Evolutionary conservation across 2,888 invertebrate species (phyloP).

Genomic region (Hirtodrosophila trivittata): DNA sequence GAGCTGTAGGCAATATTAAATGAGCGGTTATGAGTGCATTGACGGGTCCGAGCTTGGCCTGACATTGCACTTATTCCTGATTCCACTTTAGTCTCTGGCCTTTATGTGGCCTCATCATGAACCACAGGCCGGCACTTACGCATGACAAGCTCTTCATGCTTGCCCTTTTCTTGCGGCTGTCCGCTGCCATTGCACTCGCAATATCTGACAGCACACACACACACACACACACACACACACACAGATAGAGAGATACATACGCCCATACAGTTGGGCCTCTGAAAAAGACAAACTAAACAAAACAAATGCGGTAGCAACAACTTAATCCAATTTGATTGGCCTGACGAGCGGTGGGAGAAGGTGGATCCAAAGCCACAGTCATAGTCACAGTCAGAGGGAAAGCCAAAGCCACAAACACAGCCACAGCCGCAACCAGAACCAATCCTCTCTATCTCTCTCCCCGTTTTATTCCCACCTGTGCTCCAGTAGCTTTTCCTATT

Average conservation of each 20-base stretch:
- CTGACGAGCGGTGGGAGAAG: conserved; percentile 32
- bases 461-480: no score
- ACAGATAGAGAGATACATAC: conserved; percentile 1
- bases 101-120: conserved; percentile 49
- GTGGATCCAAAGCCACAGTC: neutral
- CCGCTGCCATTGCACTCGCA: conserved; percentile 20
- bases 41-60: conserved; percentile 26
- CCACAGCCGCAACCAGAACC: no score
- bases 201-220: conserved; percentile 26
- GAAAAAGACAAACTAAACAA: conserved; percentile 29
- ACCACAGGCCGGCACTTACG: conserved; percentile 36
- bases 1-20: neutral
- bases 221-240: conserved; percentile 3
- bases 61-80: no score
- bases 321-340: conserved; percentile 75
- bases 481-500: conserved; percentile 21
- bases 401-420: no score
- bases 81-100: conserved; percentile 32
- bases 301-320: conserved; percentile 61
- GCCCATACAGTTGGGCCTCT: conserved; percentile 16
- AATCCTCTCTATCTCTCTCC: no score
- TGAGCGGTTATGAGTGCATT: conserved; percentile 32
- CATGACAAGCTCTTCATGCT: conserved; percentile 27
- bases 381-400: neutral
- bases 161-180: neutral